A percentile compares a stretch with the other conserved stretches of the same genome.
Conservation (phyloP, 2,113 vertebrate genomes). For the Melozone crissalis region DNA sequence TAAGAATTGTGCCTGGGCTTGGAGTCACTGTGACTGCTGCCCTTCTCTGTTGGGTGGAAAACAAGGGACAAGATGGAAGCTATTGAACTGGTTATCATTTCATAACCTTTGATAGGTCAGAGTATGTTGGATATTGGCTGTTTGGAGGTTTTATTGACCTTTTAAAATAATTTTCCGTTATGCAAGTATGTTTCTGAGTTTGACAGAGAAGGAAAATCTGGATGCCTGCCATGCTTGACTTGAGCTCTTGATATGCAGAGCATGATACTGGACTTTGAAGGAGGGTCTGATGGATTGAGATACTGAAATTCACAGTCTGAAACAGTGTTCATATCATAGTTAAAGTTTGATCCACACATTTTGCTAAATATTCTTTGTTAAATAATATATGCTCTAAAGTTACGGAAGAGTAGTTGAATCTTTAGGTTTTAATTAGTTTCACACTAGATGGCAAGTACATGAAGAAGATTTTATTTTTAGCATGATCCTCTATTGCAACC, state of each 20-base stretch:
- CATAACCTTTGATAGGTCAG: neutral
- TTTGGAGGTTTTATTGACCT: neutral
- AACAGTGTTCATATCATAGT: neutral
- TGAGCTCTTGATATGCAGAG: neutral
- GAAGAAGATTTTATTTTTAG: neutral
- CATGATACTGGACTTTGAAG: neutral
- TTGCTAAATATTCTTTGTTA: neutral
- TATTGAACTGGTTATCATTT: neutral
- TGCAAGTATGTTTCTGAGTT: neutral
- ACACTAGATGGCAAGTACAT: neutral
- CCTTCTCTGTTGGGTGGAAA: neutral
- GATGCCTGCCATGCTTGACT: neutral
- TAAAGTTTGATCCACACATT: neutral
- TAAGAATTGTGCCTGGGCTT: neutral
- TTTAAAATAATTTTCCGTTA: neutral
- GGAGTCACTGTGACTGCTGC: neutral
- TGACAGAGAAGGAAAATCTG: neutral
- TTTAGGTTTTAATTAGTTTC: neutral
- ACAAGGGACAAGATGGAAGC: neutral
- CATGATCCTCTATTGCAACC: neutral
- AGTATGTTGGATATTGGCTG: neutral
- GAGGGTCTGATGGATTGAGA: neutral
- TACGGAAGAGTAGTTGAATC: neutral
- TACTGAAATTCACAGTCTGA: neutral
- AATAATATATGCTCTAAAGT: neutral